These are phyloP conservation scores for Platycheirus rosarum DNA, from an alignment of 2,888 invertebrate genomes.

Conservation along the genomic window DNA sequence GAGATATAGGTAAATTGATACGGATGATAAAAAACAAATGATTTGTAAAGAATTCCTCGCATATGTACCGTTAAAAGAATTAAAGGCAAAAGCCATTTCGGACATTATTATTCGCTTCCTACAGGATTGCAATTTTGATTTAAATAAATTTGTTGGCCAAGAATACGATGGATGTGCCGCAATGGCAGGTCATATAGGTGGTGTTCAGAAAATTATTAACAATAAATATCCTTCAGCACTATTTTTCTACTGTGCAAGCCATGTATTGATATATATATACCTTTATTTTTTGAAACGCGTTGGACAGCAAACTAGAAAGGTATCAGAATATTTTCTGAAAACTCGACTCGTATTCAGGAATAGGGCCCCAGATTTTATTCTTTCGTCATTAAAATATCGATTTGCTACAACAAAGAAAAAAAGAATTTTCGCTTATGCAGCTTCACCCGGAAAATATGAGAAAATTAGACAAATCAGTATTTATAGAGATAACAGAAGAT, in stretches of 20 bases:
- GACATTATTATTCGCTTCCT: conserved; percentile 6
- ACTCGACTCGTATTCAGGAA: too few relatives aligned
- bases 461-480: neutral
- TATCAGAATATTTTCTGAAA: too few relatives aligned
- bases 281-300: too few relatives aligned
- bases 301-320: too few relatives aligned
- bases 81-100: neutral
- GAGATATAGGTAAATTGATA: neutral
- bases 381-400: neutral
- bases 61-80: neutral
- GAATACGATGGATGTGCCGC: neutral
- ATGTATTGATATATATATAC: neutral
- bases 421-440: conserved; percentile 3
- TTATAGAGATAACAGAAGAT: neutral
- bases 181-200: conserved; percentile 4
- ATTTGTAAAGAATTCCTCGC: neutral
- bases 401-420: neutral
- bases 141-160: conserved; percentile 2
- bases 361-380: neutral
- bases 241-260: neutral
- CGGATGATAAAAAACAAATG: neutral
- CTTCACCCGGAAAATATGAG: neutral
- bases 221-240: conserved; percentile 1
- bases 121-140: conserved; percentile 3
- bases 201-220: neutral